These are phyloP conservation scores for Camarhynchus parvulus DNA, from an alignment of 2,113 vertebrate species.

Conservation along the genomic window DNA sequence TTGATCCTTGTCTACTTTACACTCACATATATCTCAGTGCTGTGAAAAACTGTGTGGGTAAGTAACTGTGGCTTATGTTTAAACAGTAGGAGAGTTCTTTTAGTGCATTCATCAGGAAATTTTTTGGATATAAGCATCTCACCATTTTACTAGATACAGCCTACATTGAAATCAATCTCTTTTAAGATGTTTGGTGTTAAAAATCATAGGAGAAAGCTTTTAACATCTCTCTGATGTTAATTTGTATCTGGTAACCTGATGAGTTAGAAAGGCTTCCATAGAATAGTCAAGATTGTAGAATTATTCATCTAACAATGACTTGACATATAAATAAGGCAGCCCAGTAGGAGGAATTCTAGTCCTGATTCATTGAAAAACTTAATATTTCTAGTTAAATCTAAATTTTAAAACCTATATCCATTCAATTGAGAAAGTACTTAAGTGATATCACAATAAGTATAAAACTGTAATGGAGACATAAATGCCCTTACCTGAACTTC, in stretches of 20 bases:
- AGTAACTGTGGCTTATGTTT: not conserved
- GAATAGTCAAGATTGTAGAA: not conserved
- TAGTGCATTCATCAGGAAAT: not conserved
- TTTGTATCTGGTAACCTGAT: not conserved
- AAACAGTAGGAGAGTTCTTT: not conserved
- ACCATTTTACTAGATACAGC: not conserved
- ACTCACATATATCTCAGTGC: not conserved
- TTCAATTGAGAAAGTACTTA: not conserved
- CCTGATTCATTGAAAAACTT: not conserved
- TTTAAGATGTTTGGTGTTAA: not conserved
- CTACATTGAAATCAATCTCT: not conserved
- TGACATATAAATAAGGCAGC: not conserved
- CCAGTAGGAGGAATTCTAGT: not conserved
- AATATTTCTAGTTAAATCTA: not conserved
- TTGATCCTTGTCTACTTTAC: not conserved
- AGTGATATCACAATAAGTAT: not conserved
- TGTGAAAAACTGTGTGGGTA: not conserved
- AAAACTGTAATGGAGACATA: not conserved
- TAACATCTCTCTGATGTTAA: not conserved
- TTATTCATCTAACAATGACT: not conserved
- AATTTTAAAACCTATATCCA: not conserved
- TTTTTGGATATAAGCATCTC: not conserved
- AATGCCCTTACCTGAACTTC: not conserved
- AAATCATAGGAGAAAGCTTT: not conserved
- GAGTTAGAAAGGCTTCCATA: not conserved